A percentile compares a stretch with the other conserved stretches of the same genome.
phyloP scores from a whole-genome alignment of 2,113 vertebrate genomes.

The Notarius quadriscutis region DNA sequence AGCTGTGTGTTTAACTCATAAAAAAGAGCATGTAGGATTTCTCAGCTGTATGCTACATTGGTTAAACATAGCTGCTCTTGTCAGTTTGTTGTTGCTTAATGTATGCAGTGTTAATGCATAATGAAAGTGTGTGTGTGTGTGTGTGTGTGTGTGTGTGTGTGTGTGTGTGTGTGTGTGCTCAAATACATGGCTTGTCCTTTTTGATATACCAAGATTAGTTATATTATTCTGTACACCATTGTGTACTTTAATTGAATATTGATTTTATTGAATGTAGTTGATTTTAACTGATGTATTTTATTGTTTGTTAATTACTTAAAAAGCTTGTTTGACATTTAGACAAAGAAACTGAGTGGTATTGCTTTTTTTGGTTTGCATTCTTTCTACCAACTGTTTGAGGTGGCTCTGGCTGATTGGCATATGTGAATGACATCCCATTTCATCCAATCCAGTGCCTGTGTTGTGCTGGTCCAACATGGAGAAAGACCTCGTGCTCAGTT shows the following conservation, averaged over 20 bases:
- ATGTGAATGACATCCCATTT: conserved; percentile 5
- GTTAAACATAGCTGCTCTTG: conserved; percentile 23
- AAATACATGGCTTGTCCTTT: neutral
- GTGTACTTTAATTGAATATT: neutral
- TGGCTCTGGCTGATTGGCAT: neutral
- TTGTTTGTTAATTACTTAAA: neutral
- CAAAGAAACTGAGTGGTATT: neutral
- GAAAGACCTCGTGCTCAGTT: neutral
- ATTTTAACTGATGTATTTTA: neutral
- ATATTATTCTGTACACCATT: neutral
- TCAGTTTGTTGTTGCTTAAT: neutral
- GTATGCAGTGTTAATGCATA: neutral
- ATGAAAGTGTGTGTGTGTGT: neutral
- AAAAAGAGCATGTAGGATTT: neutral
- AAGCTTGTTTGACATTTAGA: neutral
- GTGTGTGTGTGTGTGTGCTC: neutral
- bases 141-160: neutral
- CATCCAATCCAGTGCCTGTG: neutral
- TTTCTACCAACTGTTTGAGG: conserved; percentile 1
- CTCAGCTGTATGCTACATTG: conserved; percentile 38
- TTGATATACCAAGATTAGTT: neutral
- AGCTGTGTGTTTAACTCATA: conserved; percentile 59
- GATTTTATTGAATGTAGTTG: neutral
- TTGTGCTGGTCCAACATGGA: conserved; percentile 31
- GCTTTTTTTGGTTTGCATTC: neutral